Percentiles rank a stretch among this genome's conserved stretches.
Evolutionary conservation across 2,888 invertebrate genomes (phyloP).

Genomic region (Caenorhabditis imperialis): DNA sequence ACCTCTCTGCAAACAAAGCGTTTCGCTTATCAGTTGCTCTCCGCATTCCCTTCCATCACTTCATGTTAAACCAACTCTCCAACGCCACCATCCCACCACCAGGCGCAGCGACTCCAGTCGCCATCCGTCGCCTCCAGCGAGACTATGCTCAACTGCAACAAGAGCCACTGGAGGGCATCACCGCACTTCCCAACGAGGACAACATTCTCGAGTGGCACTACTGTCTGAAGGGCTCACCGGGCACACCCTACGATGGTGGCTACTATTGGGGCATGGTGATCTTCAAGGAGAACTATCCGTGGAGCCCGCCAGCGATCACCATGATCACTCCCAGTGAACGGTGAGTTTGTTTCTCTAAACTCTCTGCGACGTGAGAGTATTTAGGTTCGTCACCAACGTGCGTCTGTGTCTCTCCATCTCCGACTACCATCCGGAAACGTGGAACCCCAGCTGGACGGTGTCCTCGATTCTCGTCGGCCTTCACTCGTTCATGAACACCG

Average conservation of each 20-base stretch:
- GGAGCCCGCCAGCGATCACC: conserved; percentile 75
- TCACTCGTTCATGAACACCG: conserved; percentile 85
- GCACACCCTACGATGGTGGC: conserved; percentile 90
- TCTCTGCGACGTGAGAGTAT: background rate
- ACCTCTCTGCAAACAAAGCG: too few species aligned
- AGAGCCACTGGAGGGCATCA: conserved; percentile 66
- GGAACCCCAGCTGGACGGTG: conserved; percentile 98
- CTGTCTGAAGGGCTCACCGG: conserved; percentile 94
- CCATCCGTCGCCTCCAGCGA: conserved; percentile 90
- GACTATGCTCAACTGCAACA: conserved; percentile 93
- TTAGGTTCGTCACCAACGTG: conserved; percentile 69
- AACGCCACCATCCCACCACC: conserved; percentile 33
- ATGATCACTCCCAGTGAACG: conserved; percentile 92
- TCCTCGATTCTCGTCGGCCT: conserved; percentile 87
- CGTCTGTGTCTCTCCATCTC: conserved; percentile 92
- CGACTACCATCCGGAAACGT: conserved; percentile 96
- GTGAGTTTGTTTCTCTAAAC: conserved; percentile 11
- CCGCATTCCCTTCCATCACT: too few species aligned
- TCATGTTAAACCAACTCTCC: conserved; percentile 18
- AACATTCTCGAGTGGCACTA: conserved; percentile 99
- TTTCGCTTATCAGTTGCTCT: too few species aligned
- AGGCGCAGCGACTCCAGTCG: conserved; percentile 80
- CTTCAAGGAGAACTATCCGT: conserved; percentile 84
- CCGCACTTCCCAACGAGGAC: conserved; percentile 87
- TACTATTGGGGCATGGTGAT: conserved; percentile 93